Evolutionary conservation across 2,888 invertebrate species (phyloP), one percentile per base, ranked within the genome.

Genomic region (Omphaloscelis lunosa): DNA sequence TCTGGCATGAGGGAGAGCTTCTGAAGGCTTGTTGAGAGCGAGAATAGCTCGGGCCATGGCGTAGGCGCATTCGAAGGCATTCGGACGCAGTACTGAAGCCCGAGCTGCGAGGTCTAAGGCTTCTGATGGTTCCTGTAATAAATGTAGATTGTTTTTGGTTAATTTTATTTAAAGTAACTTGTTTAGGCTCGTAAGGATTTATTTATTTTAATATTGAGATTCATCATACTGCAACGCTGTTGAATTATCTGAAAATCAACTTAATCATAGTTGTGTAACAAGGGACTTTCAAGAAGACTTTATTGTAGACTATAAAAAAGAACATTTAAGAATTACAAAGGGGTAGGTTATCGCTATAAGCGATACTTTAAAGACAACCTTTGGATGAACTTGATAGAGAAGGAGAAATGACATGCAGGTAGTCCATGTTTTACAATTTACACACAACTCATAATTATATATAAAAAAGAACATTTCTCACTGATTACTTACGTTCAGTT

Each of bases 1-100:
- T 86, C 98, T 97, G 20, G 99, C 98, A 92, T 99, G 99, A 2
- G 97, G 97, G 34, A 99, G 95, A 0, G 99, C 99, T 86, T 98
- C 98, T 45, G 98, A 97, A 7, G 97, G 96, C 86, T 97, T 97
- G 93, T 97, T 98, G 72, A 98, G 96, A 76, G 99, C 99, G 82
- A 99, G 97, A 82, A 98, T 98, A 12, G 99, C 99, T 91, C 99
- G 98, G 0, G 99, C 98, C 92, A 99, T 97, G 7, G 99, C 99
- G 94, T 99, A 99, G 89, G 98, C 99, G 9, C 99, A 99, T 95
- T 99, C 99, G 92, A 98, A 99, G 6, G 99, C 99, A 92, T 98
- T 98, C 3, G 99, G 98, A 86, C 98, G 98, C 80, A 99, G 97
- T 68, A 97, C 97, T 56, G 99, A 97, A 0, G 99, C 99, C 92